Conservation (phyloP, 2,797 vertebrate species). For the Sebastes vulpes region DNA sequence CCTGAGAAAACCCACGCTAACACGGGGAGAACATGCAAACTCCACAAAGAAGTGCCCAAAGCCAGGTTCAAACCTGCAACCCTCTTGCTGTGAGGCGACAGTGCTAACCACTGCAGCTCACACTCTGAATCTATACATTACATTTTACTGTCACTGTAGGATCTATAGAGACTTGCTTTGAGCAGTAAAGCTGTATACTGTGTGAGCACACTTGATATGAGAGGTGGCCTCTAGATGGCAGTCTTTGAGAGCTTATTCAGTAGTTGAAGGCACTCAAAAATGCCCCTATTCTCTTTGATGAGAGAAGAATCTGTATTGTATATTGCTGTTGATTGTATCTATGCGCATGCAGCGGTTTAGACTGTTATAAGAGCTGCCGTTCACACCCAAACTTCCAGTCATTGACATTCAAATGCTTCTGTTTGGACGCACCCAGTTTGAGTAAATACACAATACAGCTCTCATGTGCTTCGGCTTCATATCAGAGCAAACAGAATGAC, state of each 20-base stretch:
- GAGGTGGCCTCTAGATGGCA: conserved; percentile 74
- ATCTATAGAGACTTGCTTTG: neutral
- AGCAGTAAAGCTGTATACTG: neutral
- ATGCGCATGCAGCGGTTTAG: neutral
- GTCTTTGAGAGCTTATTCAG: conserved; percentile 51
- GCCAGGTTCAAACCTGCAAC: accelerated
- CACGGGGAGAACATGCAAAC: too few relatives aligned
- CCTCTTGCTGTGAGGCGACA: too few relatives aligned
- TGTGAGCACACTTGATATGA: neutral
- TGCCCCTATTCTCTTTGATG: neutral
- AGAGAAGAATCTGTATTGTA: neutral
- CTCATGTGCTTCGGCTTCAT: neutral
- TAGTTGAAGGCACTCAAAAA: neutral
- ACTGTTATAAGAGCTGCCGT: neutral
- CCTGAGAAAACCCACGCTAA: too few relatives aligned
- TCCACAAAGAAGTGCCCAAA: too few relatives aligned
- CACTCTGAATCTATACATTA: neutral
- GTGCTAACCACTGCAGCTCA: too few relatives aligned
- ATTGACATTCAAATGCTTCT: neutral
- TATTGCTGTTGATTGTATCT: neutral
- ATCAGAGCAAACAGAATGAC: conserved; percentile 16
- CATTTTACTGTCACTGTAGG: neutral
- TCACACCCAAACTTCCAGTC: conserved; percentile 18
- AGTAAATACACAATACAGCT: conserved; percentile 8
- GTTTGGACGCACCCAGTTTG: conserved; percentile 22